Evolutionary conservation across 2,888 invertebrate species (phyloP).

Genomic region (Lasioglossum leucozonium): DNA sequence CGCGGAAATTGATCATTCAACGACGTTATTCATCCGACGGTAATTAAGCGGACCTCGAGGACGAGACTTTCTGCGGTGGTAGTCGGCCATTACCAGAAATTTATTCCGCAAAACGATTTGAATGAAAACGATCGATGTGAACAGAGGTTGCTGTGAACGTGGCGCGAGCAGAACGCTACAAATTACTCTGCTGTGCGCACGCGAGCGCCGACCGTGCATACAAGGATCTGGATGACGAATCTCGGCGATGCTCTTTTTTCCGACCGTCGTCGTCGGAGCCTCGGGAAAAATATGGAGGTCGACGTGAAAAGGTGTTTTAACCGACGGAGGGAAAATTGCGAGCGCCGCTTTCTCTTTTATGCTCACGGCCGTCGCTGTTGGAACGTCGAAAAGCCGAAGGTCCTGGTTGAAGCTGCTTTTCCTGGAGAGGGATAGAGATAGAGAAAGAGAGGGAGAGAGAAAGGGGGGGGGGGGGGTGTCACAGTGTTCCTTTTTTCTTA

Average conservation of each 20-base stretch:
- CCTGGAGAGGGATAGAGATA: not conserved
- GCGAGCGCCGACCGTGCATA: conserved; percentile 23
- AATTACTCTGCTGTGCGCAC: conserved; percentile 39
- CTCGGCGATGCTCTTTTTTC: conserved; percentile 16
- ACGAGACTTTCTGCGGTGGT: not conserved
- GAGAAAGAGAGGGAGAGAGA: not conserved
- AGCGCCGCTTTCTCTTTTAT: conserved; percentile 1
- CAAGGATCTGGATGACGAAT: conserved; percentile 12
- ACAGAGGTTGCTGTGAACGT: not conserved
- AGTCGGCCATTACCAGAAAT: conserved; percentile 12
- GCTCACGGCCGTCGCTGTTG: not conserved
- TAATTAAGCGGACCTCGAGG: not conserved
- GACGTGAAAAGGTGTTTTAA: conserved; percentile 1
- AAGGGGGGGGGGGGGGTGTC: not conserved
- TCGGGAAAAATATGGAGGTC: conserved; percentile 10
- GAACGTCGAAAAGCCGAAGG: conserved; percentile 23
- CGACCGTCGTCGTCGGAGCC: not conserved
- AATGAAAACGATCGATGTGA: conserved; percentile 36
- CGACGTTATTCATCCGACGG: not conserved
- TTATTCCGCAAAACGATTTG: conserved; percentile 21
- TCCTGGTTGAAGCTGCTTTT: not conserved
- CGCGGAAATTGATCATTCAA: not conserved
- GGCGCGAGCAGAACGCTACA: conserved; percentile 38
- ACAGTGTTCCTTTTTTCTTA: not conserved
- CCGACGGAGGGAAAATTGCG: not conserved